Conservation (phyloP, 2,113 vertebrate genomes). For the Felis catus region F.catus_Fca126_mat1.0 CM031412.1:3023501-3024000, state of each 20-base stretch:
- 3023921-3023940: not conserved
- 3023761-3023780: accelerated
- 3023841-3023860: not conserved
- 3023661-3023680: too few relatives aligned
- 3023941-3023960: not conserved
- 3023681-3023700: not conserved
- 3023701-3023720: not conserved
- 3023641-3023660: too few relatives aligned
- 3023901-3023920: not conserved
- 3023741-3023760: not conserved
- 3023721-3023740: not conserved
- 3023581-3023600: too few relatives aligned
- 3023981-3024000: not conserved
- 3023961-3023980: not conserved
- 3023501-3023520: too few relatives aligned
- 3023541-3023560: too few relatives aligned
- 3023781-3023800: not conserved
- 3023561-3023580: too few relatives aligned
- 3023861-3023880: not conserved
- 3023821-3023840: not conserved
- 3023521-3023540: too few relatives aligned
- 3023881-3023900: conserved; percentile 30
- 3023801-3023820: not conserved
- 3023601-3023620: too few relatives aligned
- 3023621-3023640: too few relatives aligned